A percentile compares a stretch with the other conserved stretches of the same genome.
Conservation (phyloP, 2,888 invertebrate species). For the Leuctra nigra region DNA sequence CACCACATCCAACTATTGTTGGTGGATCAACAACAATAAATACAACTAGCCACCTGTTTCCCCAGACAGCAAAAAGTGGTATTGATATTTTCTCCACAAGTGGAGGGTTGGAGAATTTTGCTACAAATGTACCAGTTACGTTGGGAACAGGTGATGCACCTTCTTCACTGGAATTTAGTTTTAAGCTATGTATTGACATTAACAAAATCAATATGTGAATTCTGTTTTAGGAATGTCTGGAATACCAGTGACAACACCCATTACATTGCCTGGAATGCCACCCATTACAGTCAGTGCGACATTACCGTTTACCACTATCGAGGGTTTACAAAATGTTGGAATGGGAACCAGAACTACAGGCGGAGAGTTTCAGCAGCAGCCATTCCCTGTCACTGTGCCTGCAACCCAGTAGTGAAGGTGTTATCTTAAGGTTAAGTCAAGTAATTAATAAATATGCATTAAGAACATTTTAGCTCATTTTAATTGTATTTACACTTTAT, state of each 20-base stretch:
- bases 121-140: conserved; percentile 30
- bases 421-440: neutral
- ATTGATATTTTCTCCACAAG: conserved; percentile 30
- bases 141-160: conserved; percentile 30
- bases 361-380: conserved; percentile 5
- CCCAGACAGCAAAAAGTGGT: conserved; percentile 31
- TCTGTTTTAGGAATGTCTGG: too few species aligned
- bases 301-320: conserved; percentile 54
- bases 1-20: conserved; percentile 21
- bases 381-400: conserved; percentile 23
- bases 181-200: too few species aligned
- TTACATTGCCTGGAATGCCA: conserved; percentile 70
- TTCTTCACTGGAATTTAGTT: too few species aligned
- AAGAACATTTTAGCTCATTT: neutral
- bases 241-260: conserved; percentile 55
- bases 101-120: conserved; percentile 32
- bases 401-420: conserved; percentile 27
- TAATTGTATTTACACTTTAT: neutral
- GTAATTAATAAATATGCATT: too few species aligned
- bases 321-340: conserved; percentile 38
- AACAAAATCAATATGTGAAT: too few species aligned
- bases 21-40: conserved; percentile 22
- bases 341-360: conserved; percentile 22
- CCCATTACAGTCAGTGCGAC: conserved; percentile 71
- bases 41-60: conserved; percentile 12